Conservation (phyloP, 2,113 vertebrate genomes). For the Romanogobio albipinnatus region DNA sequence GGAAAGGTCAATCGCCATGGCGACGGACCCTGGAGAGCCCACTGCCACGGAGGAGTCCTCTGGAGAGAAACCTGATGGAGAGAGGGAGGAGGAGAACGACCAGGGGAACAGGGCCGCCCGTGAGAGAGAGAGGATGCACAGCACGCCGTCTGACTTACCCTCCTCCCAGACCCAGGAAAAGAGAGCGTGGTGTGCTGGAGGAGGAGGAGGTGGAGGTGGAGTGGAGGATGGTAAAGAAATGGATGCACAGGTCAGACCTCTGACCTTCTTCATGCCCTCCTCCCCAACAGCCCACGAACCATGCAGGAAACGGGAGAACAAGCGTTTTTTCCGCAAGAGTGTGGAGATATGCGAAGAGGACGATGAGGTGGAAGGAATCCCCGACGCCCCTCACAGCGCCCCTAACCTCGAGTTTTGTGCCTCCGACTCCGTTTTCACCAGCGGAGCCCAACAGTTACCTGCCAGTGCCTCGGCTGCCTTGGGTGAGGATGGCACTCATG, state of each 20-base stretch:
- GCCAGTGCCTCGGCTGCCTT: constrained; percentile 59
- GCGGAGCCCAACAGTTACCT: constrained; percentile 63
- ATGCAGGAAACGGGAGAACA: constrained; percentile 78
- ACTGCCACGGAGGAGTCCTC: constrained; percentile 86
- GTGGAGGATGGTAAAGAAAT: constrained; percentile 54
- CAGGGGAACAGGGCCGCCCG: constrained; percentile 60
- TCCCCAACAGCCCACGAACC: constrained; percentile 63
- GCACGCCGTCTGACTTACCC: constrained; percentile 67
- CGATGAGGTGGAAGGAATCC: constrained; percentile 70
- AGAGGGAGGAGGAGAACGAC: constrained; percentile 69
- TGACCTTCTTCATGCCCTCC: constrained; percentile 65
- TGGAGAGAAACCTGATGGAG: constrained; percentile 84
- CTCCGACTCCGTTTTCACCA: constrained; percentile 72
- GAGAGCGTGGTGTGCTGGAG: constrained; percentile 54
- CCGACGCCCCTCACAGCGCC: constrained; percentile 66
- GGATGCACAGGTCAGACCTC: constrained; percentile 56
- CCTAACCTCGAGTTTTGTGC: constrained; percentile 69
- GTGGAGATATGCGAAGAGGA: constrained; percentile 85
- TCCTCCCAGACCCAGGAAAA: constrained; percentile 65
- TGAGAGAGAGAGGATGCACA: constrained; percentile 68
- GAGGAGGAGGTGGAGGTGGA: constrained; percentile 66
- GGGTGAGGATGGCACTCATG: constrained; percentile 60
- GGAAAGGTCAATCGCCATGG: constrained; percentile 77
- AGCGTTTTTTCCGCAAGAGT: constrained; percentile 89
- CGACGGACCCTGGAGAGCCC: constrained; percentile 89